Conservation (phyloP, 2,797 vertebrate genomes). For the Erethizon dorsatum region DNA sequence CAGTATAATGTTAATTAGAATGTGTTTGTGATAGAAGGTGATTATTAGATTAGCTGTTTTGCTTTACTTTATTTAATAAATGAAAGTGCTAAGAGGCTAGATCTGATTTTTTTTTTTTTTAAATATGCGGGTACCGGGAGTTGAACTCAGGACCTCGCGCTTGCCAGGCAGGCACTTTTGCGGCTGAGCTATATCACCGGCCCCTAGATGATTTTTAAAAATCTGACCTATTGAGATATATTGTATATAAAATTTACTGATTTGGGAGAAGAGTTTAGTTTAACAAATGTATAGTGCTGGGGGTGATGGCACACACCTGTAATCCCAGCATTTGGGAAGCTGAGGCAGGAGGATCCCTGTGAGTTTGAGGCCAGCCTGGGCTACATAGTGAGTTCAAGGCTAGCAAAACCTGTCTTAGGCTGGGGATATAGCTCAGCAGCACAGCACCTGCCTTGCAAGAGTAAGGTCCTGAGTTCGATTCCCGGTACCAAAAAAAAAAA, state of each 20-base stretch:
- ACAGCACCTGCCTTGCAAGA: too few species aligned
- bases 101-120: neutral
- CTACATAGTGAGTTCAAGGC: neutral
- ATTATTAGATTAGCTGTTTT: conserved; percentile 40
- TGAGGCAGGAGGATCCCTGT: neutral
- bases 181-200: too few species aligned
- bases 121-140: too few species aligned
- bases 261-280: neutral
- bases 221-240: neutral
- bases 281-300: neutral
- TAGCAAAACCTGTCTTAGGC: too few species aligned
- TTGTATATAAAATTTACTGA: conserved; percentile 21
- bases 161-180: too few species aligned
- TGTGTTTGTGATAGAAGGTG: conserved; percentile 40
- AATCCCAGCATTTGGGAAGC: neutral
- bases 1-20: neutral
- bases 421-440: too few species aligned
- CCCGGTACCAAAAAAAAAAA: too few species aligned
- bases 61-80: conserved; percentile 45
- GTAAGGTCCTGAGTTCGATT: too few species aligned
- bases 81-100: conserved; percentile 7
- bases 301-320: neutral
- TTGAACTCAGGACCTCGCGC: too few species aligned
- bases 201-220: conserved; percentile 3
- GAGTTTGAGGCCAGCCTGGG: neutral